These are phyloP conservation scores for Hephaestus fuliginosus DNA, from an alignment of 2,797 vertebrate genomes.

Conservation along the genomic window DNA sequence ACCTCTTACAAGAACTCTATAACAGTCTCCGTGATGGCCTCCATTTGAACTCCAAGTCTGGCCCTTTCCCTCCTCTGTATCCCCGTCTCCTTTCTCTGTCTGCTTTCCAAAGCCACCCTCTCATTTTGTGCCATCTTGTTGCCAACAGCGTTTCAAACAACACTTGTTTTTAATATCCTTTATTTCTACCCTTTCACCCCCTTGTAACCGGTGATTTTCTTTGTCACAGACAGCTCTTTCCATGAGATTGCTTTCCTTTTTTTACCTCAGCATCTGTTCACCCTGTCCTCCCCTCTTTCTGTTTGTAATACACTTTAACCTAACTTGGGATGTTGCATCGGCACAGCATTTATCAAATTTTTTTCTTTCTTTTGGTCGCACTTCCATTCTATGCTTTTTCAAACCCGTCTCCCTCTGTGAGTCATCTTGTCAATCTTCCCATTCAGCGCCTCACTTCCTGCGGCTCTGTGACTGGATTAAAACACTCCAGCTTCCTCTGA, in stretches of 20 bases:
- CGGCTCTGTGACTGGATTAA: constrained; percentile 52
- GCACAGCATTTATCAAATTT: constrained; percentile 19
- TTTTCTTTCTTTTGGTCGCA: constrained; percentile 1
- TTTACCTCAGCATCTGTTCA: constrained; percentile 40
- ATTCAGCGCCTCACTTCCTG: constrained; percentile 52
- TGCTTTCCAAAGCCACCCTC: constrained; percentile 34
- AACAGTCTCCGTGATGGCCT: constrained; percentile 48
- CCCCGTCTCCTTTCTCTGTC: constrained; percentile 18
- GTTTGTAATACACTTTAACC: constrained; percentile 43
- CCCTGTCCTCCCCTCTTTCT: constrained; percentile 30
- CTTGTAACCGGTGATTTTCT: constrained; percentile 50
- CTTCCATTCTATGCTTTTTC: constrained; percentile 41
- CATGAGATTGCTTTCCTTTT: constrained; percentile 45
- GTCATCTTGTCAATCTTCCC: constrained; percentile 66
- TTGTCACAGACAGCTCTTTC: constrained; percentile 38
- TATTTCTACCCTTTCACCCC: constrained; percentile 51
- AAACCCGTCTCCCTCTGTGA: constrained; percentile 23
- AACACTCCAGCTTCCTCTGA: constrained; percentile 63
- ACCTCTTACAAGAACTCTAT: constrained; percentile 11
- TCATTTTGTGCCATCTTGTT: constrained; percentile 51
- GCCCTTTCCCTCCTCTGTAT: constrained; percentile 33
- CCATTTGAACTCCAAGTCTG: constrained; percentile 61
- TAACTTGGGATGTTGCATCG: constrained; percentile 28
- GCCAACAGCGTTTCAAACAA: constrained; percentile 40
- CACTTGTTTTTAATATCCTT: constrained; percentile 59